Conservation (phyloP, 2,113 vertebrate genomes). For the Narcine bancroftii region DNA sequence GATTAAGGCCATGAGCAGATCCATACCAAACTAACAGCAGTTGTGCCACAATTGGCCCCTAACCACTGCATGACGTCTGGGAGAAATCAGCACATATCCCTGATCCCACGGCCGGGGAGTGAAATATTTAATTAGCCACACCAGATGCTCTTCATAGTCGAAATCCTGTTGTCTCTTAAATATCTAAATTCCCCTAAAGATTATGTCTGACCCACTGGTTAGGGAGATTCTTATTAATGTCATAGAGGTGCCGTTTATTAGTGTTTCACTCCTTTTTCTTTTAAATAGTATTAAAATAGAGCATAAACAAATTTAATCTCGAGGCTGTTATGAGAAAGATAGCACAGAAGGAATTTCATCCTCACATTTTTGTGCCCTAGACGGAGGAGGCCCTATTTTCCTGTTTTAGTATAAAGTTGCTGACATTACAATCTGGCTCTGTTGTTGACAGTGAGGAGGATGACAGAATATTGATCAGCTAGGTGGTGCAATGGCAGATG, state of each 20-base stretch:
- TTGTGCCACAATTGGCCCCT: neutral
- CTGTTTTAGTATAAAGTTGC: too few relatives aligned
- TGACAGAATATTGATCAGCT: too few relatives aligned
- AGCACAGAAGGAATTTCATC: neutral
- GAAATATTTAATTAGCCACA: neutral
- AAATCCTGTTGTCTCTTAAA: neutral
- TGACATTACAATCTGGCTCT: too few relatives aligned
- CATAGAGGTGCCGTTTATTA: neutral
- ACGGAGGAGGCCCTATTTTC: neutral
- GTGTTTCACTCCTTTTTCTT: neutral
- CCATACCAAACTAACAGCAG: slow-evolving; percentile 11
- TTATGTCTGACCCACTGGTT: neutral
- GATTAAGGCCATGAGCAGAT: slow-evolving; percentile 13
- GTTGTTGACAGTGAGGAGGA: too few relatives aligned
- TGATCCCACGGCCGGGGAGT: neutral
- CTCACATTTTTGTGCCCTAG: too few relatives aligned
- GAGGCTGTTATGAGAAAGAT: neutral
- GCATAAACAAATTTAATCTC: neutral
- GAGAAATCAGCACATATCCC: neutral
- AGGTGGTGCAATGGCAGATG: too few relatives aligned
- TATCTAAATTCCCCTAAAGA: neutral
- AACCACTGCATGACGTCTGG: neutral
- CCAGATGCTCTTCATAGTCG: neutral
- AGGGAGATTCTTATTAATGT: neutral
- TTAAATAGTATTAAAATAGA: neutral